Conservation (phyloP, 2,113 vertebrate genomes). For the Turnix velox region DNA sequence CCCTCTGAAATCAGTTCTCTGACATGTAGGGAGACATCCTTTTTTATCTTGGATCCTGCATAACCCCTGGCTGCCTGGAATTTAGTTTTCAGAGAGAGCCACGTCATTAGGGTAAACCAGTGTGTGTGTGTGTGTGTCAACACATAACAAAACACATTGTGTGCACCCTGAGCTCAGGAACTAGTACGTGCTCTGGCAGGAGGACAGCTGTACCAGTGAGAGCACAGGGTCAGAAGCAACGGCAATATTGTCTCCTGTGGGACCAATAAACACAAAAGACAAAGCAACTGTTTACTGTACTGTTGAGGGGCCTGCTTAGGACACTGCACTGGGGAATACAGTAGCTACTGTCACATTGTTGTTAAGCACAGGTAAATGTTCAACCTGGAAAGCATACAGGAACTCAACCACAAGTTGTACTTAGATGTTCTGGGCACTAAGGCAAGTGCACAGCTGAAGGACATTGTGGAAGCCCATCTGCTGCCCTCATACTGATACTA, state of each 20-base stretch:
- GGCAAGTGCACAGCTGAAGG: not conserved
- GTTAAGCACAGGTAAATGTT: slow-evolving; percentile 9
- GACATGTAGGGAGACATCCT: not conserved
- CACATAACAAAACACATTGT: slow-evolving; percentile 54
- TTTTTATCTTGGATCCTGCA: not conserved
- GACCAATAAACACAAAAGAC: slow-evolving; percentile 49
- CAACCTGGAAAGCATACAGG: not conserved
- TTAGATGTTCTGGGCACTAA: not conserved
- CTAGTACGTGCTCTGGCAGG: slow-evolving; percentile 52
- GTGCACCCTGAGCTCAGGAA: slow-evolving; percentile 49
- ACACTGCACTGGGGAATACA: not conserved
- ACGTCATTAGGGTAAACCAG: not conserved
- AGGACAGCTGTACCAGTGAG: slow-evolving; percentile 12
- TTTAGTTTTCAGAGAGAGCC: not conserved
- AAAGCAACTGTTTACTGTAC: slow-evolving; percentile 41
- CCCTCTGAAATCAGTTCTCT: not conserved
- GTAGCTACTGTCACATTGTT: not conserved
- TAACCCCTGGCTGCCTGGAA: not conserved
- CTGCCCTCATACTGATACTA: not conserved
- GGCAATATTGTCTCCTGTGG: slow-evolving; percentile 42
- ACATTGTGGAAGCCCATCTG: not conserved
- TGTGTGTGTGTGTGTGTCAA: slow-evolving; percentile 25
- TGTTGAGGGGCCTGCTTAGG: not conserved
- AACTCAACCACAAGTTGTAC: not conserved
- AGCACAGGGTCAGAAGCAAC: slow-evolving; percentile 39